Conservation (phyloP, 2,888 invertebrate species). For the Trichogramma dendrolimi region DNA sequence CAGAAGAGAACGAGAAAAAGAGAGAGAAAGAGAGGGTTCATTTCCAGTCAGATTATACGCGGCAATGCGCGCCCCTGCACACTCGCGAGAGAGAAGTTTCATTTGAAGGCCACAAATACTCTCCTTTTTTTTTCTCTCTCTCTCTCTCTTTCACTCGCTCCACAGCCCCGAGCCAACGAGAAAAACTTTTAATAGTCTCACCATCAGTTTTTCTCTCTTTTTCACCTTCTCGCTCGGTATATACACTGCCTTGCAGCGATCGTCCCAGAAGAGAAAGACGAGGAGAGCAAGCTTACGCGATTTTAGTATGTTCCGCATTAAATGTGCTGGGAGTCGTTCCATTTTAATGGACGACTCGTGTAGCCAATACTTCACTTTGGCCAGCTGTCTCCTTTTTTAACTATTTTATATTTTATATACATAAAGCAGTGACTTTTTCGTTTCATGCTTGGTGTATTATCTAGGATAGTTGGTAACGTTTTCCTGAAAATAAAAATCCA, state of each 20-base stretch:
- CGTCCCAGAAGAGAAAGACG: slow-evolving; percentile 6
- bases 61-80: neutral
- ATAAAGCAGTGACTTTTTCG: too few relatives aligned
- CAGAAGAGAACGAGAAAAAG: neutral
- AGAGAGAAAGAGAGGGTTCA: neutral
- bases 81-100: neutral
- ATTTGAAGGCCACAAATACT: slow-evolving; percentile 13
- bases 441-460: too few relatives aligned
- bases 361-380: too few relatives aligned
- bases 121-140: slow-evolving; percentile 1
- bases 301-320: slow-evolving; percentile 10
- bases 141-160: too few relatives aligned
- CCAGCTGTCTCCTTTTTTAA: too few relatives aligned
- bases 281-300: slow-evolving; percentile 12
- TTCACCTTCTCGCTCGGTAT: neutral
- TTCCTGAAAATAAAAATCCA: too few relatives aligned
- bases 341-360: slow-evolving; percentile 3
- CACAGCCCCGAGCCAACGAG: too few relatives aligned
- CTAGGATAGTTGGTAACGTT: too few relatives aligned
- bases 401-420: too few relatives aligned
- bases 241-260: neutral
- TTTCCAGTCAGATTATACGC: too few relatives aligned
- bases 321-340: slow-evolving; percentile 11
- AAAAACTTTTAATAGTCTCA: slow-evolving; percentile 22
- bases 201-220: neutral